phyloP scores from a whole-genome alignment of 2,888 invertebrate genomes.

The Chironomus riparius region DNA sequence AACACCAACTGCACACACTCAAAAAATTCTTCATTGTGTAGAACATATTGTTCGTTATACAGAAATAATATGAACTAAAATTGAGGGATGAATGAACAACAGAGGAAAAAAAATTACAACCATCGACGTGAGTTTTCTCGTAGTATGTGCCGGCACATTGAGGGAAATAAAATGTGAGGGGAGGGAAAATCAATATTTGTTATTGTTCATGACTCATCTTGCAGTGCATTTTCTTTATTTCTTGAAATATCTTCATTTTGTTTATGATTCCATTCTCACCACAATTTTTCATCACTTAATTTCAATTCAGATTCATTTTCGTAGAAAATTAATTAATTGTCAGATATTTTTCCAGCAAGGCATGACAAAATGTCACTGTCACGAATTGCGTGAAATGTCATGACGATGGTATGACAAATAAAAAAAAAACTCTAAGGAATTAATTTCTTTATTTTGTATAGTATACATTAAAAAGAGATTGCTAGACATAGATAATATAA shows the following conservation, averaged over 20 bases:
- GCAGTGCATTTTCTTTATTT: background rate
- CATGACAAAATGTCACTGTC: background rate
- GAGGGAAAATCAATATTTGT: conserved; percentile 25
- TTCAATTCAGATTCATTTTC: background rate
- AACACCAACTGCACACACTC: background rate
- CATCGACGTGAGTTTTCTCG: conserved; percentile 10
- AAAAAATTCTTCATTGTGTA: background rate
- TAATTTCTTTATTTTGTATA: too few relatives aligned
- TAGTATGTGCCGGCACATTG: conserved; percentile 6
- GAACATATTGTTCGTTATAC: background rate
- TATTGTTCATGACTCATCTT: conserved; percentile 14
- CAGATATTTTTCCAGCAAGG: too few relatives aligned
- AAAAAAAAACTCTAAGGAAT: too few relatives aligned
- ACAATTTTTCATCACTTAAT: too few relatives aligned
- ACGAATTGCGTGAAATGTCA: background rate
- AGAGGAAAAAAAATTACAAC: conserved; percentile 19
- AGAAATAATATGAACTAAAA: background rate
- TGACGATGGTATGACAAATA: too few relatives aligned
- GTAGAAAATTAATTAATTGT: too few relatives aligned
- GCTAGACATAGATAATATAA: too few relatives aligned
- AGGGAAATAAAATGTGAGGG: background rate
- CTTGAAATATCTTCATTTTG: too few relatives aligned
- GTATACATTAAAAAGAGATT: too few relatives aligned
- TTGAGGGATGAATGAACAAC: conserved; percentile 1
- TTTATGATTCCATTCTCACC: too few relatives aligned